Evolutionary conservation across 2,888 invertebrate genomes (phyloP).

Genomic region (Apotomis capreana): DNA sequence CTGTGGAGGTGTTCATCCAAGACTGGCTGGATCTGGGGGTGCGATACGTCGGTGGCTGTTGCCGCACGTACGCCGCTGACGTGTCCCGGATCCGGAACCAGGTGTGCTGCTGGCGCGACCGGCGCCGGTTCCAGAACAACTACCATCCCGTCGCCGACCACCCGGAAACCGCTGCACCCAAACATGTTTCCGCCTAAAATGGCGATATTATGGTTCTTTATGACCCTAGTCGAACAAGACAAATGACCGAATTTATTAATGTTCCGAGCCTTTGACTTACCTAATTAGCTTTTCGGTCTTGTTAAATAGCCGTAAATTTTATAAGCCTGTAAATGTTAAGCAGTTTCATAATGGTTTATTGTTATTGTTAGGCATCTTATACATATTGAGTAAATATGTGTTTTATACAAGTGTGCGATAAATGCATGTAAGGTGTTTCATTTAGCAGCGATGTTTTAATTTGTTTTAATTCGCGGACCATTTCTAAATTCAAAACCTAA

Average conservation of each 20-base stretch:
- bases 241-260: slow-evolving; percentile 36
- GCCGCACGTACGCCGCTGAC: slow-evolving; percentile 92
- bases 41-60: slow-evolving; percentile 95
- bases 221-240: slow-evolving; percentile 37
- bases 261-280: slow-evolving; percentile 26
- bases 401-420: no score
- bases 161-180: slow-evolving; percentile 45
- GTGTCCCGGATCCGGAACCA: slow-evolving; percentile 88
- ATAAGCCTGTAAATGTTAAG: slow-evolving; percentile 23
- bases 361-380: background rate
- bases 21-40: slow-evolving; percentile 93
- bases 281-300: slow-evolving; percentile 34
- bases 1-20: slow-evolving; percentile 88
- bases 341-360: slow-evolving; percentile 3
- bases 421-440: no score
- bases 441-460: no score
- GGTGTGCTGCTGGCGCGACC: slow-evolving; percentile 80
- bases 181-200: slow-evolving; percentile 22
- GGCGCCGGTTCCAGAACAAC: slow-evolving; percentile 66
- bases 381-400: no score
- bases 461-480: no score
- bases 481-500: no score
- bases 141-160: slow-evolving; percentile 51
- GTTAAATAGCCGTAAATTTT: slow-evolving; percentile 18
- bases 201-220: slow-evolving; percentile 31